Conservation (phyloP, 2,888 invertebrate species). For the Dynastes grantii region DNA sequence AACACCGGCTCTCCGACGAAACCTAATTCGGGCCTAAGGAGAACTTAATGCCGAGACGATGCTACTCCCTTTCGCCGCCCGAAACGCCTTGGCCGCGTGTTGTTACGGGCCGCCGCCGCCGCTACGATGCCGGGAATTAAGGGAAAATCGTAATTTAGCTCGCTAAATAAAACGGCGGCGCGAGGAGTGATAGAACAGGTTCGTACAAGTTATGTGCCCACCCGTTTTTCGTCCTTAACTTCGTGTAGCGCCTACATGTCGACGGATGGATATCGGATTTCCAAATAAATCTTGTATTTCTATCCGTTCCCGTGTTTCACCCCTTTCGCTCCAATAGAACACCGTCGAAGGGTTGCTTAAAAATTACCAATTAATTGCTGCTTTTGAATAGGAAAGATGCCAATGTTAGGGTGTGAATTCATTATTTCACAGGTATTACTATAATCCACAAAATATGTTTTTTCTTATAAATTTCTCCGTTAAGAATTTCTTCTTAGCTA, state of each 20-base stretch:
- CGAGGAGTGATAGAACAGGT: constrained; percentile 40
- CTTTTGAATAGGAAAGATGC: background rate
- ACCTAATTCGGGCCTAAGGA: constrained; percentile 68
- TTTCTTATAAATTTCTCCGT: no score
- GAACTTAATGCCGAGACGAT: constrained; percentile 60
- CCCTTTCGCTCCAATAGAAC: background rate
- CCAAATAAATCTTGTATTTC: background rate
- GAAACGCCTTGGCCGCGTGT: constrained; percentile 10
- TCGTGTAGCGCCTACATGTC: constrained; percentile 5
- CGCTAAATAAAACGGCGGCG: constrained; percentile 40
- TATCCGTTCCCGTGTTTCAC: background rate
- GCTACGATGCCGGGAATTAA: constrained; percentile 33
- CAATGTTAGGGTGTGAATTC: no score
- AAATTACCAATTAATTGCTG: constrained; percentile 12
- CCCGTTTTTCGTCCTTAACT: constrained; percentile 31
- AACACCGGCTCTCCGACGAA: constrained; percentile 50
- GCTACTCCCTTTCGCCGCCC: background rate
- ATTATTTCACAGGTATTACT: no score
- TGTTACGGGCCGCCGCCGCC: background rate
- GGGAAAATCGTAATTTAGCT: constrained; percentile 41
- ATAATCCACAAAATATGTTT: no score
- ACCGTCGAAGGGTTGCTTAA: background rate
- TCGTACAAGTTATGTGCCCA: constrained; percentile 21
- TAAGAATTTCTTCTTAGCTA: no score
- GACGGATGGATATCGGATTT: constrained; percentile 25